A percentile compares a stretch with the other conserved stretches of the same genome.
phyloP scores from a whole-genome alignment of 2,113 vertebrate species.

The Trematocara variabile region DNA sequence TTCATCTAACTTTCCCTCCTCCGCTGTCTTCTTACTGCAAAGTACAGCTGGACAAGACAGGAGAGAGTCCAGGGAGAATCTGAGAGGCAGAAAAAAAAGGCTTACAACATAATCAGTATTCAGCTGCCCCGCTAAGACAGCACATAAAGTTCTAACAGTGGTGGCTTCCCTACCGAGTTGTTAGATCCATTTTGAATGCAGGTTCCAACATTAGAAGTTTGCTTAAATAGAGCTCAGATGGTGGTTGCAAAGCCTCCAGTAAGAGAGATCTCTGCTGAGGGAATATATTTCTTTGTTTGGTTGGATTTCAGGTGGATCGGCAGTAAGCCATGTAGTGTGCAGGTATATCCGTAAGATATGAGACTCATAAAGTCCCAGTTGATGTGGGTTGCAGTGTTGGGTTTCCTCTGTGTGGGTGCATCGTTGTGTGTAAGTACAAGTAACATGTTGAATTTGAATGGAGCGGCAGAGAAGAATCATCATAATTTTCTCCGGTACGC shows the following conservation, averaged over 20 bases:
- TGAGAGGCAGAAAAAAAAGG: not conserved
- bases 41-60: conserved; percentile 34
- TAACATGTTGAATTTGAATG: conserved; percentile 15
- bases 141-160: conserved; percentile 23
- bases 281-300: conserved; percentile 61
- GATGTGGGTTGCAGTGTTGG: conserved; percentile 27
- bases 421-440: not conserved
- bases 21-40: conserved; percentile 4
- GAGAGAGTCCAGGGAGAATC: not conserved
- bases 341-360: conserved; percentile 66
- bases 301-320: conserved; percentile 63
- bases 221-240: conserved; percentile 49
- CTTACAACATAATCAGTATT: not conserved
- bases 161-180: conserved; percentile 7
- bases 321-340: conserved; percentile 55
- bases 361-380: conserved; percentile 60
- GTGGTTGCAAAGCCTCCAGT: conserved; percentile 51
- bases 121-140: conserved; percentile 12
- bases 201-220: conserved; percentile 24
- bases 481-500: conserved; percentile 5
- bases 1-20: conserved; percentile 10
- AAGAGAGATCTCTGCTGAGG: conserved; percentile 34
- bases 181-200: conserved; percentile 40
- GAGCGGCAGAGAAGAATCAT: not conserved
- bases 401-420: conserved; percentile 1